Evolutionary conservation across 2,113 vertebrate genomes (phyloP).

Genomic region (Argyrosomus japonicus): DNA sequence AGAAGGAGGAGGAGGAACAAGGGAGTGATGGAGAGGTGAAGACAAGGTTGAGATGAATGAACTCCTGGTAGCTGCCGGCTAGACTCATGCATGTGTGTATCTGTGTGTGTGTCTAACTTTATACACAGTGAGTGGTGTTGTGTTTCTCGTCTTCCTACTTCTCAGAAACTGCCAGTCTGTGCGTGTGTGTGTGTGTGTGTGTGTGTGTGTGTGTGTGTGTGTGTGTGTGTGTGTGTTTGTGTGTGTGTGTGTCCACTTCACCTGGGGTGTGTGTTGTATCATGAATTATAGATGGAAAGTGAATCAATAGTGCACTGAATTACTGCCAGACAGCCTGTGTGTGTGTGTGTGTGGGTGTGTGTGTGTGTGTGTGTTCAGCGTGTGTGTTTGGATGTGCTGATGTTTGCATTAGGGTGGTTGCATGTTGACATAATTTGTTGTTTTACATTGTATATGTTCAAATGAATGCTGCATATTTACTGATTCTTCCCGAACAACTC

Average conservation of each 20-base stretch:
- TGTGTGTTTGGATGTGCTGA: constrained; percentile 28
- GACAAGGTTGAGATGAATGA: constrained; percentile 75
- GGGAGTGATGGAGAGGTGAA: constrained; percentile 53
- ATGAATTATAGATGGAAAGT: constrained; percentile 83
- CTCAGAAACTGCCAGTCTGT: constrained; percentile 65
- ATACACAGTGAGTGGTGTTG: constrained; percentile 58
- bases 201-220: constrained; percentile 30
- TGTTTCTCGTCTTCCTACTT: constrained; percentile 67
- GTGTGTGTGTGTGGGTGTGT: constrained; percentile 13
- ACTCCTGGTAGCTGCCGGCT: constrained; percentile 45
- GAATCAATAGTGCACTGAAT: constrained; percentile 80
- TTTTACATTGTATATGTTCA: constrained; percentile 23
- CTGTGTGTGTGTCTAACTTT: constrained; percentile 38
- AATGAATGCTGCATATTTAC: constrained; percentile 5
- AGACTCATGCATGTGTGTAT: constrained; percentile 26
- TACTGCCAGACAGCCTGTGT: constrained; percentile 61
- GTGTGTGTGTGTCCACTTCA: constrained; percentile 63
- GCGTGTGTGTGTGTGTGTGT: constrained; percentile 14
- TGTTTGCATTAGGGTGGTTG: constrained; percentile 23
- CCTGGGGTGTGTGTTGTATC: constrained; percentile 73
- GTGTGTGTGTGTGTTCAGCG: constrained; percentile 34
- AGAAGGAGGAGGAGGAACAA: constrained; percentile 7
- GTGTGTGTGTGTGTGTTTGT: constrained; percentile 17
- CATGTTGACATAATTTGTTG: constrained; percentile 24
- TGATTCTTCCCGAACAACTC: not conserved